Conservation (phyloP, 2,888 invertebrate genomes). For the Tipula confusa region DNA sequence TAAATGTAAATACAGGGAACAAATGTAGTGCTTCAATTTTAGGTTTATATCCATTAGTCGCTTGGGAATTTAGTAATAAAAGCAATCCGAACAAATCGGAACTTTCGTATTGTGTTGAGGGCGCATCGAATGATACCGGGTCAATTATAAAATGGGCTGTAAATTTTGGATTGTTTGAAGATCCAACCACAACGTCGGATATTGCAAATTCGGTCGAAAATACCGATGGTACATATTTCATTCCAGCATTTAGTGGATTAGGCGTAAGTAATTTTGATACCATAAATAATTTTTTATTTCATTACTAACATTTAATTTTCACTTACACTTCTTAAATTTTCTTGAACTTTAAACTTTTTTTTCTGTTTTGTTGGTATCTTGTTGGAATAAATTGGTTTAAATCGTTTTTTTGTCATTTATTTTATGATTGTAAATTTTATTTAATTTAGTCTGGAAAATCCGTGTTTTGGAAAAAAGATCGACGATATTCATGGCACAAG, state of each 20-base stretch:
- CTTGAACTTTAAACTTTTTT: not conserved
- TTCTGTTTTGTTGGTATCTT: not conserved
- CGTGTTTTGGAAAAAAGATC: slow-evolving; percentile 26
- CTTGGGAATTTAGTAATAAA: slow-evolving; percentile 58
- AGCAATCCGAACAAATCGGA: slow-evolving; percentile 50
- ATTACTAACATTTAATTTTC: not conserved
- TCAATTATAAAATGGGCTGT: slow-evolving; percentile 82
- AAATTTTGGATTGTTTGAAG: slow-evolving; percentile 60
- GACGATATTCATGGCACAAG: not conserved
- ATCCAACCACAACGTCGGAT: slow-evolving; percentile 60
- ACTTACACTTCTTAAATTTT: not conserved
- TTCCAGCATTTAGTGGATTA: slow-evolving; percentile 85
- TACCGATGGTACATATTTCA: slow-evolving; percentile 75
- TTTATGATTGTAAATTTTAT: not conserved
- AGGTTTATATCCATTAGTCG: slow-evolving; percentile 88
- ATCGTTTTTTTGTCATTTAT: not conserved
- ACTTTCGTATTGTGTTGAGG: slow-evolving; percentile 75
- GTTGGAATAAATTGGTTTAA: not conserved
- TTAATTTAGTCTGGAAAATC: slow-evolving; percentile 15
- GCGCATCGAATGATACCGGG: slow-evolving; percentile 83
- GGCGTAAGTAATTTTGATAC: slow-evolving; percentile 56
- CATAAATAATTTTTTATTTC: not conserved
- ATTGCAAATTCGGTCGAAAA: slow-evolving; percentile 65
- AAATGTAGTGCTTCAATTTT: slow-evolving; percentile 73
- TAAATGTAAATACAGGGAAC: slow-evolving; percentile 75